Evolutionary conservation across 2,797 vertebrate genomes (phyloP), one percentile per base, ranked within the genome.

Genomic region (Pseudopleuronectes americanus): DNA sequence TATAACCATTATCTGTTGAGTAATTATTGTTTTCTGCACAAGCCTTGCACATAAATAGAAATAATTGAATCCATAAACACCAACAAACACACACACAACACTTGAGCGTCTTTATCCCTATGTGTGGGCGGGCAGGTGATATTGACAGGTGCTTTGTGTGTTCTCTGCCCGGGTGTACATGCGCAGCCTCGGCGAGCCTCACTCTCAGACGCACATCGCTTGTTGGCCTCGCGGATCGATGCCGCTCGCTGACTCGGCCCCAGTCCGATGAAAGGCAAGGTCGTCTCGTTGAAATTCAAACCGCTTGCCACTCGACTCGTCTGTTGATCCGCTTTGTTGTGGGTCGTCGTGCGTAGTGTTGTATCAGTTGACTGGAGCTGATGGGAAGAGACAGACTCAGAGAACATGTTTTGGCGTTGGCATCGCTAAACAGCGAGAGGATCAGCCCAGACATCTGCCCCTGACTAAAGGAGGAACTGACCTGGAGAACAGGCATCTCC

Each of bases 181-280:
- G 76, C 67, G 45, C 57, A 68, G 73, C 67, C 38, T 74, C 47
- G 3, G 71, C 48, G 23, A 23, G 74, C 77, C 66, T 79, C 61
- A 52, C 80, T 84, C 74, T 73, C 82, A 75, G 80, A 82, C 61
- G 24, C 83, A 68, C 83, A 79, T 62, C 4, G 71, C 84, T 86
- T 81, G 85, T 86, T 92, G 85, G 86, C 74, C 76, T 74, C 65
- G 14, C 64, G 14, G 88, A 93, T 93, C 92, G 87, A 94, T 94
- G 83, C 78, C 24, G 83, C 87, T 81, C 75, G 87, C 84, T 52
- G 79, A 83, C 89, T 84, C 62, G 57, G 73, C 53, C 81, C 71
- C 3, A 78, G 83, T 87, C 68, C 75, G 79, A 91, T 90, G 87
- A 94, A 92, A 91, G 81, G 69, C 81, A 82, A 69, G 80, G 85